Evolutionary conservation across 2,888 invertebrate species (phyloP).

Genomic region (Sesamia inferens): DNA sequence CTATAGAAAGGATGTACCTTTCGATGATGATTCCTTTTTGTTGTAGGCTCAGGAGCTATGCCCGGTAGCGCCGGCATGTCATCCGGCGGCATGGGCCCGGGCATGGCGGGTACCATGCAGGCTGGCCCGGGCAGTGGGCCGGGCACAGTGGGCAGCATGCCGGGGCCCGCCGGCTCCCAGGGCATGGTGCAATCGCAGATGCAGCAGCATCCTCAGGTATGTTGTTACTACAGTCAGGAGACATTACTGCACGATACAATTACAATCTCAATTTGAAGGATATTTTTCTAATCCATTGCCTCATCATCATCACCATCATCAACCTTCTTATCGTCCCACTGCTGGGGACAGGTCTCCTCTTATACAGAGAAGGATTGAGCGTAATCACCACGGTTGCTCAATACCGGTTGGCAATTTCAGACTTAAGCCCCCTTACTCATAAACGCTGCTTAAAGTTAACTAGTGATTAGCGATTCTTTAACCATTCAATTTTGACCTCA

Average conservation of each 20-base stretch:
- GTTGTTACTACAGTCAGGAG: not conserved
- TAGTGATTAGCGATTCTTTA: too few relatives aligned
- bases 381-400: too few relatives aligned
- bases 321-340: too few relatives aligned
- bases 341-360: too few relatives aligned
- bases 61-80: slow-evolving; percentile 64
- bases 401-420: too few relatives aligned
- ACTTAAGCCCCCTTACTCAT: too few relatives aligned
- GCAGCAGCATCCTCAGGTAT: slow-evolving; percentile 81
- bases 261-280: not conserved
- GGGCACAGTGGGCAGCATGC: slow-evolving; percentile 66
- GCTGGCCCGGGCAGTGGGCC: slow-evolving; percentile 49
- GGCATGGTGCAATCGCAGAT: slow-evolving; percentile 78
- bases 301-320: too few relatives aligned
- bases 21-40: not conserved
- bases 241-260: not conserved
- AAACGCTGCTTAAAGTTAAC: too few relatives aligned
- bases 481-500: too few relatives aligned
- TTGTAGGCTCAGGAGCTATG: slow-evolving; percentile 66
- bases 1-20: not conserved
- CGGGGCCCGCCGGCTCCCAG: slow-evolving; percentile 65
- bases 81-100: slow-evolving; percentile 69
- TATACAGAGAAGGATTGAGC: too few relatives aligned
- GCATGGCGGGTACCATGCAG: slow-evolving; percentile 64
- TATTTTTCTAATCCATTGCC: not conserved